A percentile compares a stretch with the other conserved stretches of the same genome.
Evolutionary conservation across 2,888 invertebrate genomes (phyloP).

Genomic region (Perizoma flavofasciatum): DNA sequence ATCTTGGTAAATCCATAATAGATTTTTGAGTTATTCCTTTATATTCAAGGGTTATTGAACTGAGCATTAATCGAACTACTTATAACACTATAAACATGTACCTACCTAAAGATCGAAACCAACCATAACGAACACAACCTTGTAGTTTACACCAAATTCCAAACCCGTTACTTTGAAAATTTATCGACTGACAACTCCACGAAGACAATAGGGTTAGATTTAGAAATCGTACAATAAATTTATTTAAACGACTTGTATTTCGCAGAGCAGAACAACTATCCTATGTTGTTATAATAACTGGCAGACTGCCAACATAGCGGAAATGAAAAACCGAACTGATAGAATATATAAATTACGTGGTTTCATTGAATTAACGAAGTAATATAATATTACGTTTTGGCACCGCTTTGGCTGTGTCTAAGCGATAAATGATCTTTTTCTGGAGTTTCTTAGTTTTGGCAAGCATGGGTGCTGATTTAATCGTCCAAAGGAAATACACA

Average conservation of each 20-base stretch:
- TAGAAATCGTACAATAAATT: constrained; percentile 26
- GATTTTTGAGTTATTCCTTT: background rate
- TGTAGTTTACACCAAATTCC: constrained; percentile 12
- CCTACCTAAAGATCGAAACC: constrained; percentile 4
- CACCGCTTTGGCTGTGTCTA: constrained; percentile 8
- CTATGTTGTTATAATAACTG: constrained; percentile 20
- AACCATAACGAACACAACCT: constrained; percentile 1
- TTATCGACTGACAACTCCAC: constrained; percentile 20
- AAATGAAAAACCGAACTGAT: constrained; percentile 26
- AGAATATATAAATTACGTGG: constrained; percentile 17
- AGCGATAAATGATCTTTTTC: constrained; percentile 5
- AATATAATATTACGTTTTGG: constrained; percentile 22
- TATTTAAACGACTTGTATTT: constrained; percentile 27
- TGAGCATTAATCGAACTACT: too few relatives aligned
- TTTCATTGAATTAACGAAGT: constrained; percentile 26
- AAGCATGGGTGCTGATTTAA: too few relatives aligned
- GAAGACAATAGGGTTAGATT: constrained; percentile 27
- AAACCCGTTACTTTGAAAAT: constrained; percentile 22
- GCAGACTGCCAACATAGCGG: constrained; percentile 20
- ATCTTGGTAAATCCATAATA: background rate
- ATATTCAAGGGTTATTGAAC: too few relatives aligned
- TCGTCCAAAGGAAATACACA: too few relatives aligned
- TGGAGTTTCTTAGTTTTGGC: constrained; percentile 6
- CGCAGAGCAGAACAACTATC: constrained; percentile 17
- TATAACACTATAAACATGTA: too few relatives aligned